Conservation (phyloP, 2,888 invertebrate species). For the Epistrophe grossulariae region DNA sequence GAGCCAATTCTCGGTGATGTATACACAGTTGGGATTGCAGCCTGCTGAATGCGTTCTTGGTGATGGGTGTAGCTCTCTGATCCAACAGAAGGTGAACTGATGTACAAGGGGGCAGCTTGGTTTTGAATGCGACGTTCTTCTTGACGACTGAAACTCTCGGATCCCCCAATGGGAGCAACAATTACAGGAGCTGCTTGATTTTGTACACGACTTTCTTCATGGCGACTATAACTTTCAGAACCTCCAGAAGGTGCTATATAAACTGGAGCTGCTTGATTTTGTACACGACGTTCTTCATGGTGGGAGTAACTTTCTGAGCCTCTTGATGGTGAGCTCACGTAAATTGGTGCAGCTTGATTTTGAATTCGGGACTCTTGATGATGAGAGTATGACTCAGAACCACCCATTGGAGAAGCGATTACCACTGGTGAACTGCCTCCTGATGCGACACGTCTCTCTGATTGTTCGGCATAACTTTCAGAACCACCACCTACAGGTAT, state of each 20-base stretch:
- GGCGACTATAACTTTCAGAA: constrained; percentile 59
- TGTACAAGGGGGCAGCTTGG: constrained; percentile 59
- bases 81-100: constrained; percentile 50
- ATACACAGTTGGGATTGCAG: constrained; percentile 44
- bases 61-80: constrained; percentile 60
- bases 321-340: constrained; percentile 72
- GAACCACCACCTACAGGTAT: constrained; percentile 77
- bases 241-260: constrained; percentile 65
- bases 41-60: constrained; percentile 50
- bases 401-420: constrained; percentile 73
- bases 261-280: constrained; percentile 77
- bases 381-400: constrained; percentile 80
- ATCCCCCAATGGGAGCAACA: constrained; percentile 74
- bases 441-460: constrained; percentile 70
- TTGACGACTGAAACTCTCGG: constrained; percentile 58
- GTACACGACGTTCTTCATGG: constrained; percentile 77
- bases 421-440: constrained; percentile 76
- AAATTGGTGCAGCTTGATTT: constrained; percentile 76
- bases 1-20: constrained; percentile 56
- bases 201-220: constrained; percentile 72
- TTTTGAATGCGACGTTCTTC: constrained; percentile 73
- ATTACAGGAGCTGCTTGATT: constrained; percentile 60
- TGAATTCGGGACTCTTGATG: constrained; percentile 79
- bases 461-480: constrained; percentile 72
- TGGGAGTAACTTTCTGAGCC: constrained; percentile 78